Percentiles rank a stretch among this genome's conserved stretches.
Conservation (phyloP, 2,797 vertebrate species). For the Aplochiton taeniatus region DNA sequence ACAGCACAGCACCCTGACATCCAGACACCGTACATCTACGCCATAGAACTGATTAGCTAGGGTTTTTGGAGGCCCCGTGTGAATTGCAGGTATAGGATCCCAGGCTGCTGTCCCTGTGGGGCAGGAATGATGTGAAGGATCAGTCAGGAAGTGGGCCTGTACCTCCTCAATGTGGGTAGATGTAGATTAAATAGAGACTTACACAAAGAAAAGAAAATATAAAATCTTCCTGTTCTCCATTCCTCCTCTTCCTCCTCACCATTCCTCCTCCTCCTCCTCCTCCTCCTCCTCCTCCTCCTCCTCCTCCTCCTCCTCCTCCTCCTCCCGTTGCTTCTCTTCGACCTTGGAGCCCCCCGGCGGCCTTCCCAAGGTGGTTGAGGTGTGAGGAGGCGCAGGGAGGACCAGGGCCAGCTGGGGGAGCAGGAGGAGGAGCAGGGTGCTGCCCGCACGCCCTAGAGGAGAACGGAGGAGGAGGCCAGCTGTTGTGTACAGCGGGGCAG, state of each 20-base stretch:
- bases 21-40: too few relatives aligned
- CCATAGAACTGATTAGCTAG: not conserved
- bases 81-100: too few relatives aligned
- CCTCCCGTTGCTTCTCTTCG: slow-evolving; percentile 13
- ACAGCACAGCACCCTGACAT: slow-evolving; percentile 53
- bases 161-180: too few relatives aligned
- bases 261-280: not conserved
- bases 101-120: too few relatives aligned
- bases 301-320: not conserved
- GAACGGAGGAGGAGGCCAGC: not conserved
- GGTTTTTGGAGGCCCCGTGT: too few relatives aligned
- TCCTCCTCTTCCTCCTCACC: not conserved
- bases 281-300: not conserved
- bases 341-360: slow-evolving; percentile 50
- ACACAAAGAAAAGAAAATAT: too few relatives aligned
- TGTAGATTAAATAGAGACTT: too few relatives aligned
- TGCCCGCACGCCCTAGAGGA: not conserved
- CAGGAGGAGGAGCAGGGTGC: too few relatives aligned
- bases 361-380: slow-evolving; percentile 45
- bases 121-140: too few relatives aligned
- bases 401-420: slow-evolving; percentile 23
- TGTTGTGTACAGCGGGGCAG: too few relatives aligned
- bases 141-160: too few relatives aligned
- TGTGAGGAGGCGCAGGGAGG: slow-evolving; percentile 56
- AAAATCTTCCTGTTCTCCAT: too few relatives aligned